A percentile compares a stretch with the other conserved stretches of the same genome.
Conservation (phyloP, 2,888 invertebrate species). For the Coelinius sp. region DNA sequence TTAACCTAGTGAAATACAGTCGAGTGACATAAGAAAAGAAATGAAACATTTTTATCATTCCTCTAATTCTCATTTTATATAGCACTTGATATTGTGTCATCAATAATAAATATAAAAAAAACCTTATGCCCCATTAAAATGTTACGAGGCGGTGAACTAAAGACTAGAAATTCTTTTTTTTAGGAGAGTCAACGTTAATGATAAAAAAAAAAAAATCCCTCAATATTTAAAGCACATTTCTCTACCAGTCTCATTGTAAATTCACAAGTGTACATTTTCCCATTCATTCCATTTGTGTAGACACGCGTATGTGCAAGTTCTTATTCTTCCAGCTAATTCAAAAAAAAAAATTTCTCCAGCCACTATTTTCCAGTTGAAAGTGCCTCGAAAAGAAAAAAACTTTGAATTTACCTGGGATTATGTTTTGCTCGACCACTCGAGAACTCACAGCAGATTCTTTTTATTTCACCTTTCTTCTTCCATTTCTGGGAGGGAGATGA, state of each 20-base stretch:
- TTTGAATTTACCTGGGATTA: constrained; percentile 40
- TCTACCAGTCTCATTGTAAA: neutral
- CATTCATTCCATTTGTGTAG: constrained; percentile 19
- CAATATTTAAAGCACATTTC: neutral
- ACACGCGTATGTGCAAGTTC: constrained; percentile 18
- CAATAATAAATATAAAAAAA: neutral
- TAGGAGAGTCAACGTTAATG: neutral
- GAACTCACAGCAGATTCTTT: constrained; percentile 28
- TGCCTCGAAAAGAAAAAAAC: constrained; percentile 37
- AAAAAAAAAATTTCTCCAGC: constrained; percentile 42
- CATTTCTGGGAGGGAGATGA: constrained; percentile 15
- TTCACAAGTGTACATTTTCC: constrained; percentile 12
- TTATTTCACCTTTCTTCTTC: constrained; percentile 9
- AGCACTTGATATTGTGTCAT: neutral
- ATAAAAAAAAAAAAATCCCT: neutral
- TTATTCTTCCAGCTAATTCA: constrained; percentile 45
- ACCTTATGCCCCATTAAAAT: constrained; percentile 4
- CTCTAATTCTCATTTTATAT: neutral
- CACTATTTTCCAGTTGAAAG: constrained; percentile 36
- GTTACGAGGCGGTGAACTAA: constrained; percentile 3
- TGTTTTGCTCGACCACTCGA: constrained; percentile 32
- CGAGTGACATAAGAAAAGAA: too few species aligned
- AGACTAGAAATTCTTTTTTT: neutral
- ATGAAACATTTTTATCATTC: neutral
- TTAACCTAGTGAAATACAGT: too few species aligned